A percentile compares a stretch with the other conserved stretches of the same genome.
Conservation (phyloP, 1,140 invertebrate genomes). For the Lepeophtheirus salmonis region DNA sequence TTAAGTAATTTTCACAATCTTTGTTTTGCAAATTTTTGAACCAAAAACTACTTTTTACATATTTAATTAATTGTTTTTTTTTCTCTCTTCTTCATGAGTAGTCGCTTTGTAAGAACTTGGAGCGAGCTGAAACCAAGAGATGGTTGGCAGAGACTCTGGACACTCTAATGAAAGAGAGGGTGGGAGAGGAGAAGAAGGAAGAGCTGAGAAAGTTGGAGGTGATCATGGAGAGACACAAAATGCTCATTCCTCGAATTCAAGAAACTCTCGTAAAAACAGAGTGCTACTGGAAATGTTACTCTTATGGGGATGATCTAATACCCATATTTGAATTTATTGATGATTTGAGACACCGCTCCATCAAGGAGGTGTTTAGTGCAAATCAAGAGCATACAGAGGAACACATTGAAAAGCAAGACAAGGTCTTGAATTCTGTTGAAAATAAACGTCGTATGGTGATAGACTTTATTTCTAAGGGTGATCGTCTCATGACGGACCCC, state of each 20-base stretch:
- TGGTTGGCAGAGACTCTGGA: slow-evolving; percentile 17
- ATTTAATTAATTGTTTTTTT: not conserved
- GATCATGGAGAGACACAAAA: slow-evolving; percentile 15
- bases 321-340: slow-evolving; percentile 23
- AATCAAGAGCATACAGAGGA: slow-evolving; percentile 24
- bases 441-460: slow-evolving; percentile 22
- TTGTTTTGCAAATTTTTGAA: no score
- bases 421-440: slow-evolving; percentile 23
- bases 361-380: slow-evolving; percentile 23
- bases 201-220: slow-evolving; percentile 10
- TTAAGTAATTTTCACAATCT: no score
- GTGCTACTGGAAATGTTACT: slow-evolving; percentile 23
- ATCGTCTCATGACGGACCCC: slow-evolving; percentile 21
- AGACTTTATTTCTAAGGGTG: slow-evolving; percentile 22
- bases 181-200: slow-evolving; percentile 10
- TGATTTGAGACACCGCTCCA: slow-evolving; percentile 22
- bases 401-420: slow-evolving; percentile 24
- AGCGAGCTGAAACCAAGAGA: slow-evolving; percentile 16
- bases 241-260: slow-evolving; percentile 14
- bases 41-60: no score
- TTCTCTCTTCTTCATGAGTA: not conserved
- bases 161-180: slow-evolving; percentile 14
- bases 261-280: slow-evolving; percentile 22
- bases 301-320: slow-evolving; percentile 24
- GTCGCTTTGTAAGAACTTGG: slow-evolving; percentile 16